Conservation (phyloP, 2,888 invertebrate species). For the Drosophila parthenogenetica region DNA sequence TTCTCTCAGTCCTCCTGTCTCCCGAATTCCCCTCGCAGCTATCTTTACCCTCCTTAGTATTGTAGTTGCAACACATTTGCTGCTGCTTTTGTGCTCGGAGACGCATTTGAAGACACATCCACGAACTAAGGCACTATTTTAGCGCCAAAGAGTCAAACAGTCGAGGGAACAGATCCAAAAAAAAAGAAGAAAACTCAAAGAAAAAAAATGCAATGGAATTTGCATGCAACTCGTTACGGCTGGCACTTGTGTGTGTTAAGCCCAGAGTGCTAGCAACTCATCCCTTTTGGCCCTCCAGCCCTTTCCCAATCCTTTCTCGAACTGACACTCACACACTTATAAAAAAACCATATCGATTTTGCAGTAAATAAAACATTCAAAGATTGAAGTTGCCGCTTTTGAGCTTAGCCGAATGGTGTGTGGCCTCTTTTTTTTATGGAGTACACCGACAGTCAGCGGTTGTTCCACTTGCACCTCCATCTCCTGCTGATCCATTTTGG, state of each 20-base stretch:
- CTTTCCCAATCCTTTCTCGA: conserved; percentile 1
- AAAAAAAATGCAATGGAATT: conserved; percentile 55
- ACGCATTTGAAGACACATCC: conserved; percentile 45
- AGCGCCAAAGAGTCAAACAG: conserved; percentile 57
- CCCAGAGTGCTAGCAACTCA: conserved; percentile 49
- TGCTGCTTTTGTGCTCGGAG: conserved; percentile 37
- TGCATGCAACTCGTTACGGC: conserved; percentile 81
- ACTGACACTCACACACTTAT: conserved; percentile 35
- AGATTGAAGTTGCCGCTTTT: conserved; percentile 80
- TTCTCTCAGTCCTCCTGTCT: conserved; percentile 3
- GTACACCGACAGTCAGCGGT: conserved; percentile 57
- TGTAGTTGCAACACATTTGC: conserved; percentile 43
- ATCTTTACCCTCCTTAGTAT: conserved; percentile 17
- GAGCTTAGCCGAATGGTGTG: conserved; percentile 80
- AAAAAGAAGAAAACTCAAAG: conserved; percentile 11
- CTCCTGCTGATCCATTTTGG: background rate
- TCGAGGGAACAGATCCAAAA: conserved; percentile 21
- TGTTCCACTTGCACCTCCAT: background rate
- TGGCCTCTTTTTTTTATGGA: conserved; percentile 75
- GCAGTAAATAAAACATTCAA: conserved; percentile 80
- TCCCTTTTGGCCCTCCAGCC: conserved; percentile 7
- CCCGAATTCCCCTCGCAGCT: background rate
- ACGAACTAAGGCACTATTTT: conserved; percentile 63
- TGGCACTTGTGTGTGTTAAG: conserved; percentile 78
- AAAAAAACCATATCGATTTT: conserved; percentile 73